Evolutionary conservation across 2,797 vertebrate species (phyloP).

Genomic region (Macropus fuliginosus): DNA sequence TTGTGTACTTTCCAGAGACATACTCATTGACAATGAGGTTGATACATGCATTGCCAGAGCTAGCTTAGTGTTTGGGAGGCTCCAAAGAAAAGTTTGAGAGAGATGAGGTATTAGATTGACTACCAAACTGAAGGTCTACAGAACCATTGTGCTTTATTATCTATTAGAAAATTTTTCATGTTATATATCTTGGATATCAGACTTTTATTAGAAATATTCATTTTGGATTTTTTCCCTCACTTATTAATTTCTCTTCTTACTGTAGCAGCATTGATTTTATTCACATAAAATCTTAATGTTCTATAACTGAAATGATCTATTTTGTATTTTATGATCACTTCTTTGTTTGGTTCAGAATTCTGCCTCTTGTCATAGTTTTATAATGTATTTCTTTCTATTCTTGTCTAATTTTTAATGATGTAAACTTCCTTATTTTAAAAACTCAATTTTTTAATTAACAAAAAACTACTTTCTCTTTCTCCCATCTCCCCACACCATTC

Average conservation of each 20-base stretch:
- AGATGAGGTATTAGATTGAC: no score
- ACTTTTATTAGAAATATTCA: background rate
- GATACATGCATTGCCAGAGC: no score
- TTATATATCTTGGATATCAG: background rate
- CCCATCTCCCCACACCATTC: background rate
- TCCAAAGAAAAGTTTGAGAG: no score
- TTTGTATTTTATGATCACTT: background rate
- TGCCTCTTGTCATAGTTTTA: background rate
- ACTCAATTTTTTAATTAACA: background rate
- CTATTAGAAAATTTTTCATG: background rate
- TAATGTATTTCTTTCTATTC: background rate
- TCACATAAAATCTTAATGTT: background rate
- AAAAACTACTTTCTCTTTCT: background rate
- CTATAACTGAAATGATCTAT: background rate
- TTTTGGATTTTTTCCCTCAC: background rate
- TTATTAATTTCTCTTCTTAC: background rate
- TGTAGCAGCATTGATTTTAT: background rate
- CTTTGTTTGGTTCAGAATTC: background rate
- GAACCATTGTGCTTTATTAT: background rate
- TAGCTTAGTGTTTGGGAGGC: no score
- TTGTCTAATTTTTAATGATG: background rate
- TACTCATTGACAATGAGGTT: no score
- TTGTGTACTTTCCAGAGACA: no score
- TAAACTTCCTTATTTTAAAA: background rate
- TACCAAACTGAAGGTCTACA: no score